phyloP scores from a whole-genome alignment of 2,113 vertebrate species.

The Trichechus manatus region DNA sequence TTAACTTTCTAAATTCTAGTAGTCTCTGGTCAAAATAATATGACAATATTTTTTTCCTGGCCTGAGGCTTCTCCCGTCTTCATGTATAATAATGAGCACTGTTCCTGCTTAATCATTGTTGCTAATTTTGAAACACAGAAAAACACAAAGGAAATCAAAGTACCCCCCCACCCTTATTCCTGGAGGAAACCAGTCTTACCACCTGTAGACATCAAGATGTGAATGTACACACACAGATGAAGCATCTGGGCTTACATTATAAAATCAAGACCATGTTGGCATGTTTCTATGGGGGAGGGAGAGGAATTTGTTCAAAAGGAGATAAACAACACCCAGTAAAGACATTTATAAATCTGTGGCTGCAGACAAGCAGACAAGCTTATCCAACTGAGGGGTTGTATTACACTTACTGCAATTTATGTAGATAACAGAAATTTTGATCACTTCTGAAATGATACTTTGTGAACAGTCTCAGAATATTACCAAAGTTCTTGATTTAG shows the following conservation, averaged over 20 bases:
- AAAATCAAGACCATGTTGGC: neutral
- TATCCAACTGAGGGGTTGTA: neutral
- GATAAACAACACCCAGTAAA: neutral
- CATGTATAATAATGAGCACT: neutral
- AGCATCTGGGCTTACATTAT: neutral
- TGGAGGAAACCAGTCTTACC: neutral
- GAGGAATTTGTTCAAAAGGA: constrained; percentile 10
- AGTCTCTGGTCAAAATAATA: neutral
- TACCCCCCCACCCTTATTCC: neutral
- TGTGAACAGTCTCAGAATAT: neutral
- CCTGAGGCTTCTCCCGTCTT: neutral
- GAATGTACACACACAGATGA: neutral
- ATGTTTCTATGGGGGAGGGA: neutral
- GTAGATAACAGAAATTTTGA: neutral
- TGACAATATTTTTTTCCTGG: neutral
- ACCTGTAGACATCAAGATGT: neutral
- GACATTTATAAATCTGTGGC: neutral
- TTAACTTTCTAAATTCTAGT: neutral
- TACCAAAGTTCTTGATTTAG: constrained; percentile 5
- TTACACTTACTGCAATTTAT: neutral
- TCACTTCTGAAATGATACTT: neutral
- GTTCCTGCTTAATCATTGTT: neutral
- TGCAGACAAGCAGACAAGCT: neutral
- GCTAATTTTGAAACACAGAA: constrained; percentile 24
- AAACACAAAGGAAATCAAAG: constrained; percentile 12